Conservation (phyloP, 2,888 invertebrate species). For the Bimastos eiseni region DNA sequence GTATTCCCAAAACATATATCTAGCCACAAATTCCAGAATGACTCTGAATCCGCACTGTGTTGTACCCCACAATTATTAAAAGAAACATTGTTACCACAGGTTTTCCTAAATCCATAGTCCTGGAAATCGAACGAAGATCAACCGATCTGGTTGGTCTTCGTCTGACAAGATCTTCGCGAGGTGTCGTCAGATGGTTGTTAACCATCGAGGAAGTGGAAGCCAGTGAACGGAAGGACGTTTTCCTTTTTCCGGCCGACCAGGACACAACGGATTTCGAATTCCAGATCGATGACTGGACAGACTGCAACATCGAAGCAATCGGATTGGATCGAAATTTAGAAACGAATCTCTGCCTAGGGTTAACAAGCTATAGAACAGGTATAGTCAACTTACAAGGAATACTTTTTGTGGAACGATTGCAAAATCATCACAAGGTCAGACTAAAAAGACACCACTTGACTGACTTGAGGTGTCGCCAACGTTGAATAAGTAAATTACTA, state of each 20-base stretch:
- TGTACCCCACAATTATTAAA: no score
- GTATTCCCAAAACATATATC: no score
- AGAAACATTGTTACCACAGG: no score
- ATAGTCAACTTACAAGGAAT: no score
- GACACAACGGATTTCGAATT: neutral
- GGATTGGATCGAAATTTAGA: neutral
- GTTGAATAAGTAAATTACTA: no score
- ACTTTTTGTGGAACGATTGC: no score
- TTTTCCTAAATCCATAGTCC: neutral
- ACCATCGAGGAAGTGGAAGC: neutral
- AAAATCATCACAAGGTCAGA: no score
- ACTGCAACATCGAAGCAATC: neutral
- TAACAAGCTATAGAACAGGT: neutral
- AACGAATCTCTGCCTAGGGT: neutral
- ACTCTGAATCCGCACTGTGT: no score
- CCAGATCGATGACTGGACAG: neutral
- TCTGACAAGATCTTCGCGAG: constrained; percentile 4
- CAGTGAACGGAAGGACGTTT: neutral
- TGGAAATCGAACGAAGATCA: neutral
- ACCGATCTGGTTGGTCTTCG: neutral
- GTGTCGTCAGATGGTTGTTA: neutral
- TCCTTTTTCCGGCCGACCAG: neutral
- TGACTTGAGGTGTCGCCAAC: no score
- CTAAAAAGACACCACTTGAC: no score
- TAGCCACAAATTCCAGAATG: no score